Evolutionary conservation across 2,888 invertebrate genomes (phyloP).

Genomic region (Julus scanicus): DNA sequence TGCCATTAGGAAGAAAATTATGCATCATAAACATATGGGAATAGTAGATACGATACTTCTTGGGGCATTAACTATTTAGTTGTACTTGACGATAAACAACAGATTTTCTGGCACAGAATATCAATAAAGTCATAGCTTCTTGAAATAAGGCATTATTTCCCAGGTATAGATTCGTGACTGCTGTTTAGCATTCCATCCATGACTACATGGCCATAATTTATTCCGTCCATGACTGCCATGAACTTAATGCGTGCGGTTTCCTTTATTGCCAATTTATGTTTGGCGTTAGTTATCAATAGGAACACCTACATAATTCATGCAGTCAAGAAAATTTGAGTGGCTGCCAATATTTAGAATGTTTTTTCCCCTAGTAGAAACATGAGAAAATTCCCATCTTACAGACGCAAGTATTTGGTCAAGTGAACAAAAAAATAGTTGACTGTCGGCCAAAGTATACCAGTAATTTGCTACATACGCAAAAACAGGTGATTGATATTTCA

Average conservation of each 20-base stretch:
- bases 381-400: not conserved
- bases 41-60: no score
- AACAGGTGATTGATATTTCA: constrained; percentile 7
- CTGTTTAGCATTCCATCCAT: not conserved
- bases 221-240: not conserved
- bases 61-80: not conserved
- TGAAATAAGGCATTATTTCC: not conserved
- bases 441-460: not conserved
- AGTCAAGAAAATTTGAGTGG: not conserved
- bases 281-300: not conserved
- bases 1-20: no score
- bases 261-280: not conserved
- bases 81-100: not conserved
- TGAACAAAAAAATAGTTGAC: not conserved
- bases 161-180: not conserved
- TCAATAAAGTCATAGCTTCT: not conserved
- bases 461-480: not conserved
- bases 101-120: not conserved
- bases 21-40: no score
- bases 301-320: constrained; percentile 33
- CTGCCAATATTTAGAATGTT: not conserved
- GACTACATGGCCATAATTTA: not conserved
- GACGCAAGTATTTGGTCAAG: not conserved
- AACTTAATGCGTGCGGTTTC: not conserved
- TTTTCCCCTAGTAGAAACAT: not conserved